Conservation (phyloP, 2,888 invertebrate species). For the Lochmaea crataegi region DNA sequence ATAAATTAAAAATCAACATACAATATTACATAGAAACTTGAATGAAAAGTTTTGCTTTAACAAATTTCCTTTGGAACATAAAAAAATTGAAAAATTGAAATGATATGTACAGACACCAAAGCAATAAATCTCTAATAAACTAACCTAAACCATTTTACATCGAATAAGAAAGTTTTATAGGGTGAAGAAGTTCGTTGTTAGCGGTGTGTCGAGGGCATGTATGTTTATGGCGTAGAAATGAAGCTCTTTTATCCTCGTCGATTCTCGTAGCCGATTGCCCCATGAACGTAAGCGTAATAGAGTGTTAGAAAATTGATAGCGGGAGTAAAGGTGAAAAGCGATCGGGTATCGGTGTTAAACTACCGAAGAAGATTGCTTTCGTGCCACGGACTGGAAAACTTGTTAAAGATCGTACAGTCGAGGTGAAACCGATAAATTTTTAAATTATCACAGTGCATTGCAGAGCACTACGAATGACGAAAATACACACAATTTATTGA, state of each 20-base stretch:
- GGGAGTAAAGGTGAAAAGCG: conserved; percentile 61
- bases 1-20: no score
- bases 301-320: conserved; percentile 60
- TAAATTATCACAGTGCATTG: background rate
- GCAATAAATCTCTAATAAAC: background rate
- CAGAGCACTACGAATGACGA: background rate
- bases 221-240: conserved; percentile 59
- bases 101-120: background rate
- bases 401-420: conserved; percentile 1
- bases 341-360: conserved; percentile 59
- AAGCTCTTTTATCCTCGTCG: conserved; percentile 58
- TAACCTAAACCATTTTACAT: background rate
- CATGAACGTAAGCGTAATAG: conserved; percentile 60
- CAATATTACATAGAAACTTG: no score
- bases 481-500: background rate
- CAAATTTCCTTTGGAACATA: no score
- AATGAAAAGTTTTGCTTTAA: no score
- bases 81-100: background rate
- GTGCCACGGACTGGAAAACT: conserved; percentile 51
- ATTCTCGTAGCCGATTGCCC: conserved; percentile 56
- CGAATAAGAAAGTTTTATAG: conserved; percentile 19
- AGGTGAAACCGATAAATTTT: background rate
- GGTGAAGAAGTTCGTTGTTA: conserved; percentile 3
- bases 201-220: conserved; percentile 12
- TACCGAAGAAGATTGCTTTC: conserved; percentile 59